A percentile compares a stretch with the other conserved stretches of the same genome.
Evolutionary conservation across 2,113 vertebrate genomes (phyloP).

Genomic region (Anas platyrhynchos): DNA sequence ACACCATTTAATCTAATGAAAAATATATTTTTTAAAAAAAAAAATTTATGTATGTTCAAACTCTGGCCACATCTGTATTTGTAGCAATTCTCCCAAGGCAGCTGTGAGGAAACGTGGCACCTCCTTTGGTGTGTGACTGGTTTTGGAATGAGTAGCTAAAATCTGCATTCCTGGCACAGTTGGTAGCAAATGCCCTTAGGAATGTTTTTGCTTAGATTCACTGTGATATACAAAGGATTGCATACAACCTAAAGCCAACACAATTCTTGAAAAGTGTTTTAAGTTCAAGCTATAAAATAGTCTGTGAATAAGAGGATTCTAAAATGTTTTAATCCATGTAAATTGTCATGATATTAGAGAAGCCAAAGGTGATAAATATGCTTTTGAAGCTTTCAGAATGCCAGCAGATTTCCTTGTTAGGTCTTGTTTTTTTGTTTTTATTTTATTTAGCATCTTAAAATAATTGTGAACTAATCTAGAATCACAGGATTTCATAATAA

Average conservation of each 20-base stretch:
- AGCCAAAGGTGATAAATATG: background rate
- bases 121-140: no score
- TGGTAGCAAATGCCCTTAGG: no score
- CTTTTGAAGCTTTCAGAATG: background rate
- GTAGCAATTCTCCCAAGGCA: accelerated
- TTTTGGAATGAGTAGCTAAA: background rate
- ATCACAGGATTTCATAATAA: background rate
- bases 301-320: background rate
- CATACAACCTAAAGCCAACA: background rate
- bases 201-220: background rate
- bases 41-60: background rate
- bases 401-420: background rate
- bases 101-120: background rate
- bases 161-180: background rate
- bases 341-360: background rate
- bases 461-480: background rate
- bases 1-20: background rate
- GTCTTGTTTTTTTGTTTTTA: background rate
- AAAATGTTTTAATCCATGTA: background rate
- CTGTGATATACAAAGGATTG: background rate
- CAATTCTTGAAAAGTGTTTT: background rate
- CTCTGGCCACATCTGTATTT: background rate
- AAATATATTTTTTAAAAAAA: background rate
- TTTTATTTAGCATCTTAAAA: background rate
- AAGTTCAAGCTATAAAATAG: background rate